These are phyloP conservation scores for Chrosomus eos DNA, from an alignment of 2,797 vertebrate species.

Conservation along the genomic window DNA sequence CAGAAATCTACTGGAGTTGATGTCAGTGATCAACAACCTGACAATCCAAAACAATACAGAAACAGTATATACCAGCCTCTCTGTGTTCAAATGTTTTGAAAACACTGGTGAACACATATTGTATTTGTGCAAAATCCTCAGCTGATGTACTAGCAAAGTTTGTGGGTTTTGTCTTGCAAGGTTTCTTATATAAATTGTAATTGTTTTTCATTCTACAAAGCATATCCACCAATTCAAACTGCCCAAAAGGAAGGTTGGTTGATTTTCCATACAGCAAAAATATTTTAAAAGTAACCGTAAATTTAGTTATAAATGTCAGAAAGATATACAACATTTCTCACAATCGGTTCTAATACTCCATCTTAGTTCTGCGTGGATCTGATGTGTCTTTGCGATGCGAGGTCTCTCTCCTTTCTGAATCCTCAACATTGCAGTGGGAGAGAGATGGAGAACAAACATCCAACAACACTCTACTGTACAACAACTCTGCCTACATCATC, in stretches of 20 bases:
- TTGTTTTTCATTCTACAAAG: background rate
- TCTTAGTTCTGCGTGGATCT: background rate
- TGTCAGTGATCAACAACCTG: background rate
- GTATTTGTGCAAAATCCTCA: background rate
- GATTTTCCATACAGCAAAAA: background rate
- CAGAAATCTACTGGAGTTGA: background rate
- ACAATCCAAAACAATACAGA: background rate
- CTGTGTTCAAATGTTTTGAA: background rate
- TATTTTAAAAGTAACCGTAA: background rate
- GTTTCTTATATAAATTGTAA: background rate
- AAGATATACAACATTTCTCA: background rate
- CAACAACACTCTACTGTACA: slow-evolving; percentile 44
- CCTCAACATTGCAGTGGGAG: slow-evolving; percentile 37
- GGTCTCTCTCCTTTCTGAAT: slow-evolving; percentile 22
- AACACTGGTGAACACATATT: background rate
- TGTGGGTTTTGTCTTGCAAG: background rate
- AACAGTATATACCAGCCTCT: background rate
- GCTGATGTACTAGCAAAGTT: background rate
- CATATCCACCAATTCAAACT: background rate
- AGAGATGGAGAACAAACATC: background rate
- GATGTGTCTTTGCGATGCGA: slow-evolving; percentile 36
- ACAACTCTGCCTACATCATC: slow-evolving; percentile 50
- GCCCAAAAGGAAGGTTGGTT: background rate
- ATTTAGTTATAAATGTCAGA: background rate
- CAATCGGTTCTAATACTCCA: background rate